Evolutionary conservation across 23 tunicate genomes (phyloP).

Genomic region (Trididemnum clinides): DNA sequence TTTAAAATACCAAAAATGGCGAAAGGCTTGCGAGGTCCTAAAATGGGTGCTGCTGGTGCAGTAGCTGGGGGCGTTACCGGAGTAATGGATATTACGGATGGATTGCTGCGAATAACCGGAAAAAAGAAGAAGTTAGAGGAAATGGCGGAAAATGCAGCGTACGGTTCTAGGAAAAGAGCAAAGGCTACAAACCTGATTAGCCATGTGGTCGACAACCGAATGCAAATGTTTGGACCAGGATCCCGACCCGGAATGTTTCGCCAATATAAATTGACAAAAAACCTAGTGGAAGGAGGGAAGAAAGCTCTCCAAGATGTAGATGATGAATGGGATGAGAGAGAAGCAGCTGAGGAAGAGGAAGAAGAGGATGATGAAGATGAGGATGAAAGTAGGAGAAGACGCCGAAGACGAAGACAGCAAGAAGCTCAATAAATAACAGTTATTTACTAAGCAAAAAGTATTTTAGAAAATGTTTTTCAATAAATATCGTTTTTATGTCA

Average conservation of each 20-base stretch:
- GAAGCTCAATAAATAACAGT: too few species aligned
- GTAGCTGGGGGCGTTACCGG: constrained; percentile 62
- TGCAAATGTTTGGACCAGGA: neutral
- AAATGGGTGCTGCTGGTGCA: constrained; percentile 32
- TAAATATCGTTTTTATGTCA: too few species aligned
- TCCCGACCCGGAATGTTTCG: neutral
- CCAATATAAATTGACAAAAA: neutral
- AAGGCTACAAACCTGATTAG: constrained; percentile 52
- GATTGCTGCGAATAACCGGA: constrained; percentile 65
- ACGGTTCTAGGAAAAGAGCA: constrained; percentile 67
- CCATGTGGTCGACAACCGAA: constrained; percentile 37
- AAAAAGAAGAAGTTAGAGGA: constrained; percentile 52
- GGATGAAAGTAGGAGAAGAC: neutral
- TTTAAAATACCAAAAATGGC: constrained; percentile 10
- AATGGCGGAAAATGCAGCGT: constrained; percentile 26
- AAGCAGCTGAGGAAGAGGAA: constrained; percentile 31
- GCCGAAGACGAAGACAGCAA: neutral
- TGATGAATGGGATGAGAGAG: constrained; percentile 63
- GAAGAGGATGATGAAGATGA: neutral
- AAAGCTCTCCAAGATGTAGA: constrained; percentile 55
- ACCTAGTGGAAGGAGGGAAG: constrained; percentile 32
- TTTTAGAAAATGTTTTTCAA: too few species aligned
- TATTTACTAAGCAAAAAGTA: too few species aligned
- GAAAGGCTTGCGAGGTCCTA: constrained; percentile 15
- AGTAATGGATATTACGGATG: constrained; percentile 67